Evolutionary conservation across 2,797 vertebrate species (phyloP), one percentile per base, ranked within the genome.

Genomic region (Halcyon badia): DNA sequence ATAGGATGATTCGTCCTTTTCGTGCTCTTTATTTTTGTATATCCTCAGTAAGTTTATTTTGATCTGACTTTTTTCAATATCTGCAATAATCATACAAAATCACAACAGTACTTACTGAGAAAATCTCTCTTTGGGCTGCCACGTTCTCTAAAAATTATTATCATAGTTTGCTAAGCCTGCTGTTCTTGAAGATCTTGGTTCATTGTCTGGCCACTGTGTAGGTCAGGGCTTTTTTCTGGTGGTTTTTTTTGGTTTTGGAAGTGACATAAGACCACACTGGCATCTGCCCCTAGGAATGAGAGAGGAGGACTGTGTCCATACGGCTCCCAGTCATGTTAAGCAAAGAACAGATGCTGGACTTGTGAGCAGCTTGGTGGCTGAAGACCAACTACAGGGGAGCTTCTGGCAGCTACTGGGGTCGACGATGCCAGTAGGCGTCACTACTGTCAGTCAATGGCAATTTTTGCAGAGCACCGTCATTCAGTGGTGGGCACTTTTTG

Each of bases 271-370:
- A 95, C 84, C 95, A 79, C 1, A 28, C 73, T 96, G 97, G 94
- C 95, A 90, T 96, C 92, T 97, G 86, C 90, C 82, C 94, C 80
- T 68, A 97, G 94, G 95, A 94, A 94, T 79, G 90, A 96, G 94
- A 90, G 89, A 95, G 92, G 87, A 97, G 87, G 87, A 61, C 87
- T 66, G 79, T 94, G 94, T 94, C 95, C 94, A 94, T 96, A 94
- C 95, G 91, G 91, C 89, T 97, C 87, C 91, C 95, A 93, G 94
- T 95, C 91, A 80, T 80, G 93, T 95, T 95, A 96, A 94, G 96
- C 94, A 94, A 96, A 96, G 93, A 97, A 93, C 49, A 96, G 89
- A 84, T 96, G 75, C 97, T 97, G 97, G 94, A 83, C 89, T 94
- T 78, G 95, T 90, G 95, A 95, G 95, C 85, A 94, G 79, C 85